A percentile compares a stretch with the other conserved stretches of the same genome.
Conservation (phyloP, 2,113 vertebrate species). For the Protomyctophum bolini region DNA sequence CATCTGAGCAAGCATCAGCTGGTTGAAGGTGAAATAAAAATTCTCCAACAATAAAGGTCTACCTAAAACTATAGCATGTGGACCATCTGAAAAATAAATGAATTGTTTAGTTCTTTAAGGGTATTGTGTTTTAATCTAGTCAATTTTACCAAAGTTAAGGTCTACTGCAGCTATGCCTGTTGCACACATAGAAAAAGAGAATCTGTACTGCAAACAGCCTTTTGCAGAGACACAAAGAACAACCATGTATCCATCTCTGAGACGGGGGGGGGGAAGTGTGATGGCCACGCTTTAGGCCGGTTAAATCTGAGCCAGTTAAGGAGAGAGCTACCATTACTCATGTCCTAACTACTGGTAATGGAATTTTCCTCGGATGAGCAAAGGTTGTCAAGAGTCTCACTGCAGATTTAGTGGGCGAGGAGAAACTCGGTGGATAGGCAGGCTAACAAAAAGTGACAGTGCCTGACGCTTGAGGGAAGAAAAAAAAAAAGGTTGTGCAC, state of each 20-base stretch:
- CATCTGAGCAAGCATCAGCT: too few relatives aligned
- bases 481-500: neutral
- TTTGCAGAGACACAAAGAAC: slow-evolving; percentile 19
- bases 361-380: slow-evolving; percentile 78
- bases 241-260: slow-evolving; percentile 40
- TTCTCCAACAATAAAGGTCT: too few relatives aligned
- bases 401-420: slow-evolving; percentile 40
- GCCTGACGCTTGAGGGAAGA: slow-evolving; percentile 12
- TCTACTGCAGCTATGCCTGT: too few relatives aligned
- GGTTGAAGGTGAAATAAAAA: too few relatives aligned
- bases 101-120: too few relatives aligned
- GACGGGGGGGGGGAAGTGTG: slow-evolving; percentile 31
- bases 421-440: slow-evolving; percentile 53
- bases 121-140: too few relatives aligned
- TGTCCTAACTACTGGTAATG: slow-evolving; percentile 74
- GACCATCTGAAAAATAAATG: too few relatives aligned
- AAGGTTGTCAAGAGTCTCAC: slow-evolving; percentile 65
- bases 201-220: slow-evolving; percentile 6
- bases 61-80: too few relatives aligned
- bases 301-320: slow-evolving; percentile 56
- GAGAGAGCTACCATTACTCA: slow-evolving; percentile 72
- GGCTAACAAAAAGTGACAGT: slow-evolving; percentile 22
- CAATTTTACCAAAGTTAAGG: too few relatives aligned
- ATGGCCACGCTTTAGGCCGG: slow-evolving; percentile 56
- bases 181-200: too few relatives aligned